A percentile compares a stretch with the other conserved stretches of the same genome.
phyloP scores from a whole-genome alignment of 35 echinoderm and acorn worm species.

The Eucidaris tribuloides region DNA sequence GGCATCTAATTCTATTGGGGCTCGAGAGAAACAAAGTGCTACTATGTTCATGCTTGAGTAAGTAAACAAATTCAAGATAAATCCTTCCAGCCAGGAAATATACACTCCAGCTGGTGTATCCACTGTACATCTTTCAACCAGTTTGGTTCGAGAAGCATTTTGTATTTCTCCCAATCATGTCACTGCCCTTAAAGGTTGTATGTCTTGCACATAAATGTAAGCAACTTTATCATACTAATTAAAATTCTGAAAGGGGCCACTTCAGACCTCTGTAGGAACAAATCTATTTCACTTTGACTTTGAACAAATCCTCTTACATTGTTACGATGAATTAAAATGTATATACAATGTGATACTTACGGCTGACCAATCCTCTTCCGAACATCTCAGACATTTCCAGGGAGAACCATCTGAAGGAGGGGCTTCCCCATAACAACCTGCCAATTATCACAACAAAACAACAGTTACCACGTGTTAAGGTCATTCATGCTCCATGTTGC shows the following conservation, averaged over 20 bases:
- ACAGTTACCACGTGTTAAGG: not conserved
- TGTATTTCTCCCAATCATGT: too few species aligned
- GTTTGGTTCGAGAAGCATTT: too few species aligned
- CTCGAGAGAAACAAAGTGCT: too few species aligned
- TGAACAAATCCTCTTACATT: not conserved
- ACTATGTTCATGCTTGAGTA: too few species aligned
- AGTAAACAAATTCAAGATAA: too few species aligned
- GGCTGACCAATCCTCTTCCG: slow-evolving; percentile 61
- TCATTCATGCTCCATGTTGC: not conserved
- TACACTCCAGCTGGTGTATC: too few species aligned
- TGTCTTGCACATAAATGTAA: not conserved
- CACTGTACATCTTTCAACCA: too few species aligned
- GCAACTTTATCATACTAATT: not conserved
- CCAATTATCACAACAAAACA: not conserved
- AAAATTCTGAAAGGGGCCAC: not conserved
- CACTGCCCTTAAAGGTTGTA: not conserved
- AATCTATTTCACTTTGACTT: not conserved
- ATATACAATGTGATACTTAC: slow-evolving; percentile 75
- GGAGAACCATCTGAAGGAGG: not conserved
- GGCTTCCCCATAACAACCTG: slow-evolving; percentile 85
- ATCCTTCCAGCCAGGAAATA: too few species aligned
- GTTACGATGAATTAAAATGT: not conserved
- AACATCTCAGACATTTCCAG: slow-evolving; percentile 82
- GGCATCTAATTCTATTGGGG: too few species aligned
- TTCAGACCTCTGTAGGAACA: not conserved